Conservation (phyloP, 2,797 vertebrate species). For the Alfaro cultratus region DNA sequence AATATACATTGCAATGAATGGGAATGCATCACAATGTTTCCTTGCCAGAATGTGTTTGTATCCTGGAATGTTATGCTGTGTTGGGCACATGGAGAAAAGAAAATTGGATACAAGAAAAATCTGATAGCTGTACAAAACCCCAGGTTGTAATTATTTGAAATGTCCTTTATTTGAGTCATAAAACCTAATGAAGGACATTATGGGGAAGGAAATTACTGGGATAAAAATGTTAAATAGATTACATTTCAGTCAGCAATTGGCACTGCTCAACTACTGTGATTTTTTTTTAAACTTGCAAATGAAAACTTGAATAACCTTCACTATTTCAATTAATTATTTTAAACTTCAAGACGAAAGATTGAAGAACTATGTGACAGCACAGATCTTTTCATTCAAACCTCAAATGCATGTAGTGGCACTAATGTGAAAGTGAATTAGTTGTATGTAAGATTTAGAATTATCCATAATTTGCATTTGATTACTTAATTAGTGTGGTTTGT, state of each 20-base stretch:
- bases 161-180: slow-evolving; percentile 17
- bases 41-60: not conserved
- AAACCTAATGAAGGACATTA: slow-evolving; percentile 7
- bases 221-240: slow-evolving; percentile 1
- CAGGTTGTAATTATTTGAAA: slow-evolving; percentile 7
- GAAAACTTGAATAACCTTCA: not conserved
- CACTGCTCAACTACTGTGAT: not conserved
- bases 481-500: not conserved
- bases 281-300: not conserved
- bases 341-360: slow-evolving; percentile 4
- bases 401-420: slow-evolving; percentile 22
- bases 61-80: not conserved
- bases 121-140: slow-evolving; percentile 2
- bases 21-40: not conserved
- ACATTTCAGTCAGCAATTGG: not conserved
- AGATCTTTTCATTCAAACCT: slow-evolving; percentile 17
- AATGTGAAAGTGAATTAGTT: slow-evolving; percentile 10
- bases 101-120: not conserved
- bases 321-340: slow-evolving; percentile 3
- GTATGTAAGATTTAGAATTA: not conserved
- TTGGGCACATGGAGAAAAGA: slow-evolving; percentile 12
- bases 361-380: not conserved
- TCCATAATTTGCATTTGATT: not conserved
- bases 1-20: not conserved
- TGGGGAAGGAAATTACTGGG: not conserved